These are phyloP conservation scores for Campylorhamphus procurvoides DNA, from an alignment of 2,113 vertebrate species.

Conservation along the genomic window DNA sequence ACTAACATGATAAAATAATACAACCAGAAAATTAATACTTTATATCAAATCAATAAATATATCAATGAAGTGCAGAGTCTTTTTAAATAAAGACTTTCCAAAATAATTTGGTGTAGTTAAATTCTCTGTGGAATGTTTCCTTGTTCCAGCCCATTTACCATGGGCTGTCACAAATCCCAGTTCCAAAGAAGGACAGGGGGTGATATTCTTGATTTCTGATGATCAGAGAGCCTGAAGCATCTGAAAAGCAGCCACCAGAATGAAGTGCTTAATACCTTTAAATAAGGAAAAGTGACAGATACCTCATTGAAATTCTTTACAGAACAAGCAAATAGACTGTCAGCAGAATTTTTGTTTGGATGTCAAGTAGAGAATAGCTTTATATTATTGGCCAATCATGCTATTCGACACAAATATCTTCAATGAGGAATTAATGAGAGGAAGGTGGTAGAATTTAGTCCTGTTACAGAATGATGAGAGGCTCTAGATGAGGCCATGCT, in stretches of 20 bases:
- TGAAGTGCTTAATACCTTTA: neutral
- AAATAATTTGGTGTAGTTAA: conserved; percentile 22
- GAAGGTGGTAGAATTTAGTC: neutral
- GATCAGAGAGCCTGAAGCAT: conserved; percentile 31
- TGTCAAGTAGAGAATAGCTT: neutral
- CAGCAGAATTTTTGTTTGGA: neutral
- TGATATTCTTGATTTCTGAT: neutral
- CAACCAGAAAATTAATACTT: conserved; percentile 25
- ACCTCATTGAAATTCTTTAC: neutral
- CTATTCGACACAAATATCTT: neutral
- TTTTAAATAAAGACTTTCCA: neutral
- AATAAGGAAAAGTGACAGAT: conserved; percentile 10
- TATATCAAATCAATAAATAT: conserved; percentile 10
- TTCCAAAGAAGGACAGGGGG: neutral
- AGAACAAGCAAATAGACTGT: neutral
- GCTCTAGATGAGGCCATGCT: neutral
- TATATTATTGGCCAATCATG: neutral
- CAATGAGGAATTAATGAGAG: neutral
- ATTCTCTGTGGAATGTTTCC: conserved; percentile 7
- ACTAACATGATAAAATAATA: conserved; percentile 31
- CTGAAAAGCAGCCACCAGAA: neutral
- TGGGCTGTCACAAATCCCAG: neutral
- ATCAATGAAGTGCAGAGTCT: neutral
- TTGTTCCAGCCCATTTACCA: conserved; percentile 23
- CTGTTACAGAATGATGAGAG: neutral